A percentile compares a stretch with the other conserved stretches of the same genome.
These are phyloP conservation scores for Drosophila equinoxialis DNA, from an alignment of 1,140 invertebrate species.

Conservation along the genomic window DNA sequence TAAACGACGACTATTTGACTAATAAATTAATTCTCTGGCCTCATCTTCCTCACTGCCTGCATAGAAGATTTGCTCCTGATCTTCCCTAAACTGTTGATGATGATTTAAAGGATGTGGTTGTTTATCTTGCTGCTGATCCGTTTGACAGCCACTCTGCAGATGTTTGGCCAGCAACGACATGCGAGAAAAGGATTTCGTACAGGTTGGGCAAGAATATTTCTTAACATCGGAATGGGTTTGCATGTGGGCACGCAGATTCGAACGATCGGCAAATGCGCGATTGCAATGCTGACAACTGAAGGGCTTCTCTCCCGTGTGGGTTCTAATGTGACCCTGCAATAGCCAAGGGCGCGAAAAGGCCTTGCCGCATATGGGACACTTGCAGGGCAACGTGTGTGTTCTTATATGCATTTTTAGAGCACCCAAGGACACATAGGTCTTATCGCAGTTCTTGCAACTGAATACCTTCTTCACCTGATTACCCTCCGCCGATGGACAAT, in stretches of 20 bases:
- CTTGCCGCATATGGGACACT: constrained; percentile 98
- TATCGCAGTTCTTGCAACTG: constrained; percentile 97
- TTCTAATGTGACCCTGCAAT: constrained; percentile 96
- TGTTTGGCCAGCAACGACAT: constrained; percentile 98
- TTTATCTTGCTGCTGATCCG: constrained; percentile 56
- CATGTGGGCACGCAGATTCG: constrained; percentile 97
- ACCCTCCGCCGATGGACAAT: constrained; percentile 92
- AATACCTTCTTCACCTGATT: constrained; percentile 95
- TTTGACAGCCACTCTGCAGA: constrained; percentile 92
- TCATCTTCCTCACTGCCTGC: constrained; percentile 70
- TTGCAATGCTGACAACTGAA: constrained; percentile 98
- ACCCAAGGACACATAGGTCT: constrained; percentile 96
- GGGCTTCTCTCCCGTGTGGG: constrained; percentile 98
- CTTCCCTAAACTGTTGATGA: constrained; percentile 48
- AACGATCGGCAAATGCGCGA: constrained; percentile 97
- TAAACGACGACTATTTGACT: constrained; percentile 14
- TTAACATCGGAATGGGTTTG: constrained; percentile 99
- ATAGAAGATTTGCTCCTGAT: constrained; percentile 57
- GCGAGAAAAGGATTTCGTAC: constrained; percentile 97
- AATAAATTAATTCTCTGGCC: constrained; percentile 44
- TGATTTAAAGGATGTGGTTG: constrained; percentile 51
- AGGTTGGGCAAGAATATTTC: constrained; percentile 96
- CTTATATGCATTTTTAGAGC: constrained; percentile 99
- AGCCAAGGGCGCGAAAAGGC: constrained; percentile 98
- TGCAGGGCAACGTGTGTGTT: constrained; percentile 98